These are phyloP conservation scores for Neopelma chrysocephalum DNA, from an alignment of 2,797 vertebrate genomes.

Conservation along the genomic window DNA sequence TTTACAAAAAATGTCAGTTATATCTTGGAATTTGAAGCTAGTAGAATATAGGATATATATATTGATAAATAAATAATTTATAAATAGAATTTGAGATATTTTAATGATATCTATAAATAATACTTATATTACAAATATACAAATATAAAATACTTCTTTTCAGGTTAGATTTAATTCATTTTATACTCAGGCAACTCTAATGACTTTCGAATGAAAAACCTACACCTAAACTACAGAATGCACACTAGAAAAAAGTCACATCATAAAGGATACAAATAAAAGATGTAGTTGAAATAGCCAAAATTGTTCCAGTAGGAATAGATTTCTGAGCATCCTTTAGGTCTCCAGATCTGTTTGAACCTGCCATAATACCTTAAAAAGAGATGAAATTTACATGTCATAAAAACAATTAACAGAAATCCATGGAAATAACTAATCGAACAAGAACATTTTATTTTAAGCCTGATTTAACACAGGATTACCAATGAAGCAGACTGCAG, in stretches of 20 bases:
- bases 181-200: neutral
- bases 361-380: conserved; percentile 92
- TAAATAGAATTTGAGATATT: neutral
- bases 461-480: neutral
- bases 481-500: neutral
- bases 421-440: neutral
- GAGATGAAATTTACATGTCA: neutral
- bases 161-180: neutral
- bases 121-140: neutral
- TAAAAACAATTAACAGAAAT: conserved; percentile 4
- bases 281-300: conserved; percentile 92
- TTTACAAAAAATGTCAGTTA: neutral
- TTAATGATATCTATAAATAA: neutral
- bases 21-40: neutral
- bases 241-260: neutral
- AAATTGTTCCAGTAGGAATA: conserved; percentile 92
- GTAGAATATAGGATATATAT: neutral
- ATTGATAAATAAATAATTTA: neutral
- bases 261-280: conserved; percentile 90
- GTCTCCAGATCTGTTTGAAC: conserved; percentile 95
- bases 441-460: neutral
- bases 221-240: neutral
- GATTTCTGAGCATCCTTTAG: conserved; percentile 93
- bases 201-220: neutral
- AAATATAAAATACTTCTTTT: neutral